Evolutionary conservation across 2,797 vertebrate species (phyloP), one percentile per base, ranked within the genome.

Genomic region (Columba guinea): DNA sequence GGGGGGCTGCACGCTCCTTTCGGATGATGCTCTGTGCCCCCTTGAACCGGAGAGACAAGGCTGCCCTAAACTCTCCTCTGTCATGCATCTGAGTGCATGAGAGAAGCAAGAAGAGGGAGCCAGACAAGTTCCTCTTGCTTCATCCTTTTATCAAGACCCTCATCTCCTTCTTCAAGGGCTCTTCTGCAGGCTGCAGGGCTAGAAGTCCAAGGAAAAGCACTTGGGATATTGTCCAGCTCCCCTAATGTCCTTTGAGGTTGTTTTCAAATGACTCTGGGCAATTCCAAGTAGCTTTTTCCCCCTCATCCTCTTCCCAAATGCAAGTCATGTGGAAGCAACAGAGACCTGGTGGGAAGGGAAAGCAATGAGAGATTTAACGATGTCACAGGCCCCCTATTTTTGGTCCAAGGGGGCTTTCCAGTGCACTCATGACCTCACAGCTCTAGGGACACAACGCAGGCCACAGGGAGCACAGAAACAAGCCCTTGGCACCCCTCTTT

Each of bases 41-140:
- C 62, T 71, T n/a, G 35, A 68, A 55, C 60, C 1, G 3, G 28
- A 62, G 48, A 69, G 52, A 51, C 15, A 69, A 11, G 32, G 46
- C 35, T 27, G 35, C 11, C 28, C 37, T 69, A 30, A 70, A 28
- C 19, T 74, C 24, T 51, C 32, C 62, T 55, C 49, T n/a, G 13
- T n/a, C 34, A 4, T 7, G 11, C 7, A 24, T 13, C 18, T 2
- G 7, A 34, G 53, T 7, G 34, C 44, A 37, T 1, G 0, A 70
- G 35, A 73, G 12, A 30, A 77, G 48, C 56, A 56, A 23, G 6
- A 12, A 26, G 15, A 22, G 10, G 18, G 10, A 75, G 13, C 8
- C 74, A 87, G 9, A 8, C 51, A 44, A 10, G n/a, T 56, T 75
- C 63, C 32, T 34, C 34, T 26, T 37, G 20, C 23, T 44, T 59